Conservation (phyloP, 2,113 vertebrate genomes). For the Hippopotamus amphibius region DNA sequence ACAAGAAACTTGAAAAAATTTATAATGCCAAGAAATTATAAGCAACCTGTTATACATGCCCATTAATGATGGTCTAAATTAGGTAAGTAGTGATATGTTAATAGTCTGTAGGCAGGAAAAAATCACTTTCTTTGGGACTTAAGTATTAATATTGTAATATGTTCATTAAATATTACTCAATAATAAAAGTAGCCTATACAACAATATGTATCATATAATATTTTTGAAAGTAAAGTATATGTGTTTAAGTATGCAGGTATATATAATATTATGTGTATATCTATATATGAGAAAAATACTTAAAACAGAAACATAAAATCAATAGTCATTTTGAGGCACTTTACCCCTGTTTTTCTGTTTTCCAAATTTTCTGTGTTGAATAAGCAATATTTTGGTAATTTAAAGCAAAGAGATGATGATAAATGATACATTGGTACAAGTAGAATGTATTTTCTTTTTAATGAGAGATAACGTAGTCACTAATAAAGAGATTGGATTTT, state of each 20-base stretch:
- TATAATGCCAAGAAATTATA: neutral
- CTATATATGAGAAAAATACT: neutral
- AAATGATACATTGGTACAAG: neutral
- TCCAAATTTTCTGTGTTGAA: neutral
- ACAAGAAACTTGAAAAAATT: neutral
- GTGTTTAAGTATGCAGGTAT: neutral
- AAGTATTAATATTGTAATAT: neutral
- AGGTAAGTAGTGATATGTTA: neutral
- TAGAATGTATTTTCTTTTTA: constrained; percentile 36
- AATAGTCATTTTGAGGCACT: neutral
- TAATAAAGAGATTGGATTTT: neutral
- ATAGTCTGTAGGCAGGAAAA: neutral
- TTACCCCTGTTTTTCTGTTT: neutral
- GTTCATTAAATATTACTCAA: neutral
- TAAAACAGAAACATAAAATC: neutral
- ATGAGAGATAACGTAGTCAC: neutral
- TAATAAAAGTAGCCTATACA: neutral
- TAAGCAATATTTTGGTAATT: neutral
- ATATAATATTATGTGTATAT: neutral
- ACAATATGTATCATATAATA: neutral
- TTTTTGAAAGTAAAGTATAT: neutral
- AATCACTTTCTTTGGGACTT: neutral
- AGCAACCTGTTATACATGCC: neutral
- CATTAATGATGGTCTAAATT: neutral
- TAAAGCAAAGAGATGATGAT: neutral